Evolutionary conservation across 2,113 vertebrate genomes (phyloP), one percentile per base, ranked within the genome.

Genomic region (Alosa alosa): DNA sequence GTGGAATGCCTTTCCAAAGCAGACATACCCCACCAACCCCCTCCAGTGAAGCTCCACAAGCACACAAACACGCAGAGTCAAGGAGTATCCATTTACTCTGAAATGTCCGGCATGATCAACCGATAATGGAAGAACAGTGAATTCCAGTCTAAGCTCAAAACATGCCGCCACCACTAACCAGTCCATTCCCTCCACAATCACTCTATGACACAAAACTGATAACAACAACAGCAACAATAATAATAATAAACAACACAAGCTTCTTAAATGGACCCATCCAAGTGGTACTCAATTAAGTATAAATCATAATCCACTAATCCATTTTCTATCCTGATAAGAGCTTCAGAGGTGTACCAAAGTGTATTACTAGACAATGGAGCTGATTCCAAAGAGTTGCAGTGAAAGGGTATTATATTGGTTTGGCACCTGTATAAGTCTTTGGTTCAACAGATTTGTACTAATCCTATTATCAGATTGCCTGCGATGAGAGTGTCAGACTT

Each of bases 261-360:
- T 75, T 31, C 3, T 15, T 75, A 75, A 31, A 75, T 11, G 3
- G 13, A 39, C 3, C 25, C 8, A 75, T 31, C 31, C 25, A 36
- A 75, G 50, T 75, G 9, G 13, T 36, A 13, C n/a, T 36, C 17
- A 75, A 75, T 39, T 31, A 39, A 31, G 31, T 75, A 13, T 36
- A 75, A 75, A 75, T 75, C 31, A 31, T 64, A 64, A 64, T 75
- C 68, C 68, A 75, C 68, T 75, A 75, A 75, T 31, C 68, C 68
- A 75, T 75, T 75, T 39, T 31, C 68, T 13, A 75, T 75, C 68
- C 68, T 31, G 31, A 22, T 64, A 64, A 64, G 60, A 64, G 60
- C 60, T 25, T 25, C 60, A 64, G 3, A 64, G 60, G 60, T 25
- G 60, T 64, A 64, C 0, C 60, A 64, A 25, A 64, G 60, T 64